phyloP scores from a whole-genome alignment of 2,888 invertebrate genomes.

The Amiota communis region DNA sequence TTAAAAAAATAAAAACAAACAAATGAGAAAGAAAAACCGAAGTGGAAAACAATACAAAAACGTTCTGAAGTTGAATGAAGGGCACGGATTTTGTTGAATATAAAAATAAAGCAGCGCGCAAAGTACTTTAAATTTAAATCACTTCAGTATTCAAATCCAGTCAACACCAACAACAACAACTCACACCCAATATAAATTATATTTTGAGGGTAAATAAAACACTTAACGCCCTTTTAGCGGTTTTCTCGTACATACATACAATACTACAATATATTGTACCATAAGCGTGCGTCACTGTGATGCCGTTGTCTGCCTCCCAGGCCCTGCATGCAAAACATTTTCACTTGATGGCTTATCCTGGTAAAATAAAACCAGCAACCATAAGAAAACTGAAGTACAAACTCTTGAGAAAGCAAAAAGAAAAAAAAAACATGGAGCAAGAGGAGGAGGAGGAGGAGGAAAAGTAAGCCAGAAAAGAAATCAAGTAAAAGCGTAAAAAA shows the following conservation, averaged over 20 bases:
- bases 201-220: conserved; percentile 66
- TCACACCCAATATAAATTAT: conserved; percentile 59
- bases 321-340: conserved; percentile 36
- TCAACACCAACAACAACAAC: conserved; percentile 13
- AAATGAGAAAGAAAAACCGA: conserved; percentile 10
- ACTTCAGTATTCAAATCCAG: conserved; percentile 58
- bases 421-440: background rate
- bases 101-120: conserved; percentile 40
- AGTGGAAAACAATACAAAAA: conserved; percentile 47
- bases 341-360: conserved; percentile 25
- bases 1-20: conserved; percentile 33
- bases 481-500: conserved; percentile 39
- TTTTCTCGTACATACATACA: conserved; percentile 32
- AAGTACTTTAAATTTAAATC: conserved; percentile 66
- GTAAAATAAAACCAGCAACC: conserved; percentile 43
- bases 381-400: background rate
- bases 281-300: too few relatives aligned
- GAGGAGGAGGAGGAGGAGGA: too few relatives aligned
- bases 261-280: too few relatives aligned
- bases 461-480: conserved; percentile 33
- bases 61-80: background rate
- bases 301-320: background rate
- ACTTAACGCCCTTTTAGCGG: conserved; percentile 66
- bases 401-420: too few relatives aligned
- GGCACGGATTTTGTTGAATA: background rate